Conservation (phyloP, 2,888 invertebrate genomes). For the Phalera bucephala region DNA sequence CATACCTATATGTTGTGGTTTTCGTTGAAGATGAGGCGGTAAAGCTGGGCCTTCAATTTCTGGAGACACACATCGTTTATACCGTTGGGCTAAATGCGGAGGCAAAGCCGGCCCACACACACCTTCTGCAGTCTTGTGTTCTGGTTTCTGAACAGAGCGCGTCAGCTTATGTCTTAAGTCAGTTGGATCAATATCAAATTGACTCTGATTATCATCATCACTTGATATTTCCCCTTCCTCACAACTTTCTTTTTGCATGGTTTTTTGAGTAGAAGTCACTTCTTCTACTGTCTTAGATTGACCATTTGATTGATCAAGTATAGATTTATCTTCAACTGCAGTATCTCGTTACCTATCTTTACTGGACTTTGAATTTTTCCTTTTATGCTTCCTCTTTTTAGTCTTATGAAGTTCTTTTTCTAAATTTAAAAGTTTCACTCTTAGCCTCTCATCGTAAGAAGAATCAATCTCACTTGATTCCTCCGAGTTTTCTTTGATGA, state of each 20-base stretch:
- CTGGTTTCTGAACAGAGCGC: slow-evolving; percentile 44
- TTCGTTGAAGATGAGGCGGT: slow-evolving; percentile 56
- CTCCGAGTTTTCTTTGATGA: slow-evolving; percentile 66
- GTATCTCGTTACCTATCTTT: slow-evolving; percentile 62
- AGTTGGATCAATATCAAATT: slow-evolving; percentile 60
- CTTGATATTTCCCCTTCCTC: slow-evolving; percentile 77
- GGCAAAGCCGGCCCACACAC: slow-evolving; percentile 84
- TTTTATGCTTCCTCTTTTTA: slow-evolving; percentile 73
- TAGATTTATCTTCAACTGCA: slow-evolving; percentile 47
- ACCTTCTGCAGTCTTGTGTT: slow-evolving; percentile 42
- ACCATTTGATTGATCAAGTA: slow-evolving; percentile 33
- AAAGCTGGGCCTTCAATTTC: slow-evolving; percentile 55
- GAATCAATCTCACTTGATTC: slow-evolving; percentile 79
- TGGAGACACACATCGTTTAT: slow-evolving; percentile 36
- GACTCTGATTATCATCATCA: slow-evolving; percentile 57
- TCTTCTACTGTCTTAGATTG: slow-evolving; percentile 53
- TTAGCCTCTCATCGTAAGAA: slow-evolving; percentile 75
- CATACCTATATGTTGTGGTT: slow-evolving; percentile 62
- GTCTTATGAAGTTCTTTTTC: slow-evolving; percentile 74
- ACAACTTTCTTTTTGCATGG: slow-evolving; percentile 64
- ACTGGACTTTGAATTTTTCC: slow-evolving; percentile 57
- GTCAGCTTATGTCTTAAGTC: slow-evolving; percentile 74
- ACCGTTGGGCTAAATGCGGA: slow-evolving; percentile 67
- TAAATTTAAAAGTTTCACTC: slow-evolving; percentile 74
- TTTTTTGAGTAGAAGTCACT: slow-evolving; percentile 69